These are phyloP conservation scores for Mystacornis crossleyi DNA, from an alignment of 2,113 vertebrate genomes.

Conservation along the genomic window DNA sequence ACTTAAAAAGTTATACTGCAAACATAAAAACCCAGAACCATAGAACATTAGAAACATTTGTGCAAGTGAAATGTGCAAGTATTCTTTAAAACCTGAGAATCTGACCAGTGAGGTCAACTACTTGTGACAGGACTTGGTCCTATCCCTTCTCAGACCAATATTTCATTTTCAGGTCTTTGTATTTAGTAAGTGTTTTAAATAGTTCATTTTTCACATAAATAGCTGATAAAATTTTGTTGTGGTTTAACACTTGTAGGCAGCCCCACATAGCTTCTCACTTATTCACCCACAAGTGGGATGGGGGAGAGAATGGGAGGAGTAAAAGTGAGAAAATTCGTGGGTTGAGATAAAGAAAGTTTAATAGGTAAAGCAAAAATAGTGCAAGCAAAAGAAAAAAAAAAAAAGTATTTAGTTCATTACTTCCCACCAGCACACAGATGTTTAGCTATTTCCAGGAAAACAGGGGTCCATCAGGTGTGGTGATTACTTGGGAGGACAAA, in stretches of 20 bases:
- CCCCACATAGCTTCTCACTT: not conserved
- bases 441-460: not conserved
- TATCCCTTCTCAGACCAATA: not conserved
- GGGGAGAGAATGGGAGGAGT: not conserved
- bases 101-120: not conserved
- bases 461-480: rapidly evolving
- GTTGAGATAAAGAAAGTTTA: not conserved
- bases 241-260: not conserved
- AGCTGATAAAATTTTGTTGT: not conserved
- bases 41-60: not conserved
- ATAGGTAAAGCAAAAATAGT: not conserved
- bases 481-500: not conserved
- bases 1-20: not conserved
- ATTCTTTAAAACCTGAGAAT: not conserved
- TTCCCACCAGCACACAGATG: not conserved
- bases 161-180: not conserved
- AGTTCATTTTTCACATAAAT: not conserved
- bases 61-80: not conserved
- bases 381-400: not conserved
- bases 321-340: not conserved
- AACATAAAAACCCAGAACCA: not conserved
- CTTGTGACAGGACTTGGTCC: not conserved
- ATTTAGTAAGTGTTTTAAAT: not conserved
- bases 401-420: not conserved
- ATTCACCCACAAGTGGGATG: not conserved